phyloP scores from a whole-genome alignment of 1,140 invertebrate species.

The Pygmarrhopalites habei region DNA sequence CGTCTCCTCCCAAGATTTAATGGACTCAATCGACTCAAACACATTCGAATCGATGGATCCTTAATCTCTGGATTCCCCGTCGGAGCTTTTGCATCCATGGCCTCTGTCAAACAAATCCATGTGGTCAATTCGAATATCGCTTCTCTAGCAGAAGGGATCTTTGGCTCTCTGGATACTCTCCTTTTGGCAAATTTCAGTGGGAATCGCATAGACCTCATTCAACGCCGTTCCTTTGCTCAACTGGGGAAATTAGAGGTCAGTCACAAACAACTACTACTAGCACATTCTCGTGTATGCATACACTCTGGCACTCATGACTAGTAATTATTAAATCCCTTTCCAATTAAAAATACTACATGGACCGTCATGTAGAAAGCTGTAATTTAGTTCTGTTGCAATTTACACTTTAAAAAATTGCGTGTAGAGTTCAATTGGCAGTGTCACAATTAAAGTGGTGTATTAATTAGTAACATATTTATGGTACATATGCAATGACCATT shows the following conservation, averaged over 20 bases:
- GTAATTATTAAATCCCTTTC: no score
- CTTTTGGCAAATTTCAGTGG: constrained; percentile 65
- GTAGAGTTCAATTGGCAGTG: no score
- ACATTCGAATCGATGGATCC: constrained; percentile 56
- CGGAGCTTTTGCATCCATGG: constrained; percentile 62
- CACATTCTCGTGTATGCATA: no score
- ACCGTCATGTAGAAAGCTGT: no score
- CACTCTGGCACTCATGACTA: no score
- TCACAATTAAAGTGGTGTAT: no score
- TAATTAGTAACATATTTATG: no score
- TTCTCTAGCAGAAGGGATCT: constrained; percentile 60
- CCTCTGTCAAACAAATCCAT: constrained; percentile 65
- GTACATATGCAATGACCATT: no score
- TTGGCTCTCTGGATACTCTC: constrained; percentile 65
- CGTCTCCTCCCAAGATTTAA: constrained; percentile 40
- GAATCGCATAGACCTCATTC: constrained; percentile 69
- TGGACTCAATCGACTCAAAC: constrained; percentile 41
- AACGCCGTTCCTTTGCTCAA: constrained; percentile 63
- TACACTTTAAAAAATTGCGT: no score
- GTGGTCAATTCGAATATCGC: constrained; percentile 58
- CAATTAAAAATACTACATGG: no score
- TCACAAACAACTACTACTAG: no score
- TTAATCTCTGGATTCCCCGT: constrained; percentile 61
- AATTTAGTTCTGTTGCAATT: no score
- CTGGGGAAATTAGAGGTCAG: constrained; percentile 58